These are phyloP conservation scores for Otolemur crassicaudatus DNA, from an alignment of 2,797 vertebrate genomes.

Conservation along the genomic window DNA sequence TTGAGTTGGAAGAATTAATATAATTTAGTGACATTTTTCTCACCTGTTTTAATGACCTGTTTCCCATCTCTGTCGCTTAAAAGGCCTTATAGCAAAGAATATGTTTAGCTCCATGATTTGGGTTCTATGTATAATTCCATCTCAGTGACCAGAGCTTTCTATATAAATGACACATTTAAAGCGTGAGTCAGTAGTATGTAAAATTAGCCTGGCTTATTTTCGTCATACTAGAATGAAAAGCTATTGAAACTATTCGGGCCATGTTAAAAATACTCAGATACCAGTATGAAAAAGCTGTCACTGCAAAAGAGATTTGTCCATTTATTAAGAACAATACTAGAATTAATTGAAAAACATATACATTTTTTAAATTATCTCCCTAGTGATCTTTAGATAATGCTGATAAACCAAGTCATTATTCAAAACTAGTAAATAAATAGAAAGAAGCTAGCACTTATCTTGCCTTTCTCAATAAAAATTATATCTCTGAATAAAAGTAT, in stretches of 20 bases:
- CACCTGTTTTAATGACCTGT: too few relatives aligned
- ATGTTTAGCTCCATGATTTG: background rate
- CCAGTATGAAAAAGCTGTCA: background rate
- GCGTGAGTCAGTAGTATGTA: background rate
- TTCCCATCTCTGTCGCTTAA: background rate
- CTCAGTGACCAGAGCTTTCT: background rate
- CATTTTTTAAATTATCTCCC: background rate
- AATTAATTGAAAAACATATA: background rate
- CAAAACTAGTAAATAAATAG: background rate
- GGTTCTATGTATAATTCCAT: background rate
- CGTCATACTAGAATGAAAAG: background rate
- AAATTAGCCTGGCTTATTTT: background rate
- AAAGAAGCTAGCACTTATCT: background rate
- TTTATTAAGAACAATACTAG: background rate
- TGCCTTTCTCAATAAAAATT: background rate
- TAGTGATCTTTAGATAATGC: background rate
- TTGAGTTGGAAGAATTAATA: background rate
- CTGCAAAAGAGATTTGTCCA: background rate
- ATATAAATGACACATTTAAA: background rate
- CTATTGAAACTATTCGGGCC: too few relatives aligned
- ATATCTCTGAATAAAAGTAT: background rate
- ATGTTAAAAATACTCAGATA: background rate
- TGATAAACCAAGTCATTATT: background rate
- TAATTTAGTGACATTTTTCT: background rate
- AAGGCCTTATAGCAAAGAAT: too few relatives aligned